phyloP scores from a whole-genome alignment of 2,888 invertebrate species.

The Rhabditoides inermis region DNA sequence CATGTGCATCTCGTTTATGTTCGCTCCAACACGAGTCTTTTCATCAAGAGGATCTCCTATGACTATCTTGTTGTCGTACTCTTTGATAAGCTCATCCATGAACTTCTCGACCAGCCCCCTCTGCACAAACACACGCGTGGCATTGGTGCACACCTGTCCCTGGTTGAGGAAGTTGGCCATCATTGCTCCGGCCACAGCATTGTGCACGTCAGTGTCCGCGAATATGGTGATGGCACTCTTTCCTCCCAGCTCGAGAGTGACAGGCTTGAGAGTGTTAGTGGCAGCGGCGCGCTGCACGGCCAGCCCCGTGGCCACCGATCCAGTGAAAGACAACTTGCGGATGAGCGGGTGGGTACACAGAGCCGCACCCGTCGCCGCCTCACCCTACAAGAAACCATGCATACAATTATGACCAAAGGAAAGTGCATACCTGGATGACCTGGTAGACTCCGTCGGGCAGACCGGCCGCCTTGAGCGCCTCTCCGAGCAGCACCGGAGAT shows the following conservation, averaged over 20 bases:
- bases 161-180: constrained; percentile 60
- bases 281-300: constrained; percentile 56
- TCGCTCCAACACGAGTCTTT: constrained; percentile 58
- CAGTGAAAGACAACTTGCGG: constrained; percentile 59
- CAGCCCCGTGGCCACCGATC: constrained; percentile 55
- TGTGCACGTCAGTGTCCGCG: constrained; percentile 57
- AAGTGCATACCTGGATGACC: constrained; percentile 56
- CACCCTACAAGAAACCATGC: constrained; percentile 52
- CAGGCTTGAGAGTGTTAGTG: constrained; percentile 53
- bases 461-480: constrained; percentile 58
- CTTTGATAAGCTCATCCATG: constrained; percentile 53
- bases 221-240: constrained; percentile 60
- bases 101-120: constrained; percentile 55
- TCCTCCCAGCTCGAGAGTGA: constrained; percentile 60
- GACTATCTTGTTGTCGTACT: constrained; percentile 30
- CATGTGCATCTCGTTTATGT: constrained; percentile 57
- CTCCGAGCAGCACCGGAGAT: constrained; percentile 59
- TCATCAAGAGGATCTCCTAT: constrained; percentile 40
- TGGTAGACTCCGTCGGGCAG: constrained; percentile 59
- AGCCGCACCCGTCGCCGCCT: constrained; percentile 55
- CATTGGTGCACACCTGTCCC: constrained; percentile 61
- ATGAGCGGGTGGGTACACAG: constrained; percentile 56
- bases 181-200: constrained; percentile 60
- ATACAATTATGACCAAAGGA: background rate
- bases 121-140: constrained; percentile 60